phyloP scores from a whole-genome alignment of 2,888 invertebrate species.

The Eupithecia dodoneata region DNA sequence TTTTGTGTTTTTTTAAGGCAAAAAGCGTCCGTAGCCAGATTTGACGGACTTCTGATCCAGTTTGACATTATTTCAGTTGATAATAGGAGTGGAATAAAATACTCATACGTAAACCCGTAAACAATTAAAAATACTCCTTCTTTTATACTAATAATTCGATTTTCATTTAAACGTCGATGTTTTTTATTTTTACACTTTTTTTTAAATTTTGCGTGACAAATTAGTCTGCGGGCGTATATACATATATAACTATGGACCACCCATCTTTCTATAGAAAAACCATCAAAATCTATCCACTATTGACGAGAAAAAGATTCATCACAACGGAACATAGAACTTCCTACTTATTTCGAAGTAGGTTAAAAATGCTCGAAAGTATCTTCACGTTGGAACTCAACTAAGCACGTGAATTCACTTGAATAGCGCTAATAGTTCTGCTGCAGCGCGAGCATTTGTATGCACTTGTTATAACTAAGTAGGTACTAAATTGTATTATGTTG shows the following conservation, averaged over 20 bases:
- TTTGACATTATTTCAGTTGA: neutral
- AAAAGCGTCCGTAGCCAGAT: neutral
- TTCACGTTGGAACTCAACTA: neutral
- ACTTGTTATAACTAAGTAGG: neutral
- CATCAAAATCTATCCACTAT: neutral
- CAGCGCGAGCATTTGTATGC: conserved; percentile 28
- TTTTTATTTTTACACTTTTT: neutral
- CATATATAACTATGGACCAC: too few species aligned
- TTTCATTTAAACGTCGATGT: neutral
- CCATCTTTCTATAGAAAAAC: neutral
- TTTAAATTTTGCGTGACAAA: neutral
- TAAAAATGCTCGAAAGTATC: neutral
- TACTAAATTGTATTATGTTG: neutral
- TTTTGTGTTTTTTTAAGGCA: neutral
- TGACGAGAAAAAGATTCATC: neutral
- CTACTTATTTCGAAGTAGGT: neutral
- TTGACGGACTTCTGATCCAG: neutral
- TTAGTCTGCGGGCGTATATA: neutral
- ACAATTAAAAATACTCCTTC: too few species aligned
- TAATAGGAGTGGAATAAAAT: neutral
- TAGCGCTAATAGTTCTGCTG: conserved; percentile 14
- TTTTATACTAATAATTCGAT: too few species aligned
- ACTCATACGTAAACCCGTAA: too few species aligned
- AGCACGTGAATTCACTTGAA: conserved; percentile 17
- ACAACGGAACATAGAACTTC: neutral